Percentiles rank a stretch among this genome's conserved stretches.
These are phyloP conservation scores for Melierax canorus DNA, from an alignment of 2,113 vertebrate species.

Conservation along the genomic window DNA sequence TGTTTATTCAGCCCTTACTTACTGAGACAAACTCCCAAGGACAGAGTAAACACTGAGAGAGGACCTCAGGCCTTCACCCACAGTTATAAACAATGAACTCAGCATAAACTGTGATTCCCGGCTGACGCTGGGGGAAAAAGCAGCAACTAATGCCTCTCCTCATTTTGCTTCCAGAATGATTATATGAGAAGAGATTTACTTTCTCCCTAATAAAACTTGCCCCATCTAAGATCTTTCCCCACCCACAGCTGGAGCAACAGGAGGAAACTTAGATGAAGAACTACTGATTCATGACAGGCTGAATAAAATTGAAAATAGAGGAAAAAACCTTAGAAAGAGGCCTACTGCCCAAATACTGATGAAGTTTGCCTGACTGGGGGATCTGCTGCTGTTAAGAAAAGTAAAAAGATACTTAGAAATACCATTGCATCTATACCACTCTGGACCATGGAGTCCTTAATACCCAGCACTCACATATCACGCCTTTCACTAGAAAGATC, in stretches of 20 bases:
- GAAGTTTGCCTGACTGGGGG: not conserved
- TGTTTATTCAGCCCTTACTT: conserved; percentile 59
- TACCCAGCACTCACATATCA: not conserved
- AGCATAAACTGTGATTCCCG: conserved; percentile 11
- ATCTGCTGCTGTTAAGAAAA: not conserved
- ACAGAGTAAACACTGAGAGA: conserved; percentile 41
- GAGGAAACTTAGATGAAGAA: not conserved
- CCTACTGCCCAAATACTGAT: not conserved
- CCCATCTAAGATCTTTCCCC: not conserved
- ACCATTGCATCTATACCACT: not conserved
- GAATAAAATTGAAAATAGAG: not conserved
- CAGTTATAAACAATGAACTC: conserved; percentile 57
- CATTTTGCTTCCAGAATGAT: not conserved
- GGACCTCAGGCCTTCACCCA: conserved; percentile 39
- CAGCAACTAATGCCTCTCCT: not conserved
- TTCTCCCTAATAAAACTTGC: not conserved
- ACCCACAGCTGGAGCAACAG: not conserved
- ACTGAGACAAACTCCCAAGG: conserved; percentile 21
- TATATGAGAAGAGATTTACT: not conserved
- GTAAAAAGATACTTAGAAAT: not conserved
- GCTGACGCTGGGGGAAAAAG: not conserved
- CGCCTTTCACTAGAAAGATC: not conserved
- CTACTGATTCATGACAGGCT: not conserved
- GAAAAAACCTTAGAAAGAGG: not conserved
- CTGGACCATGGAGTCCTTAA: not conserved